Evolutionary conservation across 2,113 vertebrate species (phyloP).

Genomic region (Carassius auratus): DNA sequence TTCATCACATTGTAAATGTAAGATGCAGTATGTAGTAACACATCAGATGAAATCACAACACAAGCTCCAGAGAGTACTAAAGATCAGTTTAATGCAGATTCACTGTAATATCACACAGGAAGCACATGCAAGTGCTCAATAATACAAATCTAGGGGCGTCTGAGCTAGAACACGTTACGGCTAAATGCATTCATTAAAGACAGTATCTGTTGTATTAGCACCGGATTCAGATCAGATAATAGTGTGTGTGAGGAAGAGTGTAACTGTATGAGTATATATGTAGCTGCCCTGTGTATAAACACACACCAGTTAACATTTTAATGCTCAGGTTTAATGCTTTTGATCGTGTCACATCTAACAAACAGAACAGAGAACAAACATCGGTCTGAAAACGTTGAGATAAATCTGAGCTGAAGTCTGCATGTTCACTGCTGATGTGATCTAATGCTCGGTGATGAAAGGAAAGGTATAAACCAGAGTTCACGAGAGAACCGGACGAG

Average conservation of each 20-base stretch:
- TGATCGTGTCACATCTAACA: background rate
- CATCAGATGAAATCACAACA: background rate
- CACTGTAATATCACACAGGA: background rate
- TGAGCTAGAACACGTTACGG: background rate
- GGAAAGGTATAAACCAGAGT: background rate
- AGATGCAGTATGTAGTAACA: too few species aligned
- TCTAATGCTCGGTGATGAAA: background rate
- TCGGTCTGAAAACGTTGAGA: background rate
- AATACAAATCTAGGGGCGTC: background rate
- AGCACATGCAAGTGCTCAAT: constrained; percentile 20
- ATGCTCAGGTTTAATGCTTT: background rate
- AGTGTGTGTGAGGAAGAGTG: background rate
- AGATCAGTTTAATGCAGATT: constrained; percentile 15
- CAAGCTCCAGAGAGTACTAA: background rate
- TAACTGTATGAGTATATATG: background rate
- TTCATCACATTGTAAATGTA: too few species aligned
- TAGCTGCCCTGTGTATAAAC: constrained; percentile 2
- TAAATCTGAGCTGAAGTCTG: background rate
- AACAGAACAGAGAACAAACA: background rate
- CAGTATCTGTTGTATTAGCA: background rate
- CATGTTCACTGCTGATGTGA: background rate
- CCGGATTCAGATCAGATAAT: constrained; percentile 8
- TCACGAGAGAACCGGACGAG: background rate
- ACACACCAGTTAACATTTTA: background rate
- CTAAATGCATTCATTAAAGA: background rate